Conservation (phyloP, 2,113 vertebrate species). For the Brachyhypopomus gauderio region DNA sequence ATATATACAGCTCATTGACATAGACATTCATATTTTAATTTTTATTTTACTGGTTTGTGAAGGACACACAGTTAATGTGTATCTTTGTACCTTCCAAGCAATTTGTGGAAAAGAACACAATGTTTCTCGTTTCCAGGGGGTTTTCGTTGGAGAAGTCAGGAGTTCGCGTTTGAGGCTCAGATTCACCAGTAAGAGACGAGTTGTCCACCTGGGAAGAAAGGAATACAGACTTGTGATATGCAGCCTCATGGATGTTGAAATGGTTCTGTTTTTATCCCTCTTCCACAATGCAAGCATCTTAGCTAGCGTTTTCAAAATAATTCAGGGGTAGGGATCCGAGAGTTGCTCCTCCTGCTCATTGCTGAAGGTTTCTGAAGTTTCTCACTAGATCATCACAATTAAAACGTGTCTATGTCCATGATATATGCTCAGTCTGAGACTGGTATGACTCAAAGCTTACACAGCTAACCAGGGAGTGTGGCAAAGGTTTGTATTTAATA, state of each 20-base stretch:
- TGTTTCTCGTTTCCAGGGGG: constrained; percentile 90
- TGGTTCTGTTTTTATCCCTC: not conserved
- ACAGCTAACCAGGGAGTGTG: no score
- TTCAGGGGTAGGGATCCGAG: no score
- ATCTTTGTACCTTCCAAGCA: constrained; percentile 85
- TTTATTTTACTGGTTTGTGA: not conserved
- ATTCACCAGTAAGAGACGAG: constrained; percentile 94
- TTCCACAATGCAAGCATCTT: not conserved
- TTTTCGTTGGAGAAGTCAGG: constrained; percentile 92
- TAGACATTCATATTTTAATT: not conserved
- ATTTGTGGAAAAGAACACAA: constrained; percentile 94
- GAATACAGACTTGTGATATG: not conserved
- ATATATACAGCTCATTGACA: not conserved
- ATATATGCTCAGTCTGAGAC: not conserved
- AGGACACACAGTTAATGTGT: not conserved
- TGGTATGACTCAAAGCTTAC: not conserved
- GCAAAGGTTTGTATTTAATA: no score
- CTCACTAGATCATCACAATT: no score
- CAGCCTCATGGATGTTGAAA: not conserved
- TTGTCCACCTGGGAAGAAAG: constrained; percentile 84
- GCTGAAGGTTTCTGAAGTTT: no score
- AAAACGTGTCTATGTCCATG: no score
- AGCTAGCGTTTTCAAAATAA: not conserved
- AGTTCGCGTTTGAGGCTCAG: constrained; percentile 89
- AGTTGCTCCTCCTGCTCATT: no score